Base-by-base conservation (phyloP, 2,888 invertebrate species). In the Aethes cnicana region DNA sequence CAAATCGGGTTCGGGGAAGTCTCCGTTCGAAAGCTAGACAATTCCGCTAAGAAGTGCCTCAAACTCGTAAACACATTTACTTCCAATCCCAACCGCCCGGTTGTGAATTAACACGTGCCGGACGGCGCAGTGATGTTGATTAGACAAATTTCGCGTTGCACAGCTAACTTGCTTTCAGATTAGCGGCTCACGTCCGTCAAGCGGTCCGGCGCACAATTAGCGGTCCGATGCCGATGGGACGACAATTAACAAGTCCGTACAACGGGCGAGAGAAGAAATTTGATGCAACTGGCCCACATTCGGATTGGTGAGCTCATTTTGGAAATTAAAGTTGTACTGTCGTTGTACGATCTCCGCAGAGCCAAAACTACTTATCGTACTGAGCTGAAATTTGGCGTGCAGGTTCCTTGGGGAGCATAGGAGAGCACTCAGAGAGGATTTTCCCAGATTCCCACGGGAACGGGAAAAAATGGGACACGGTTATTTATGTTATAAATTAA, bases 121-220 rank as follows among this genome's bases (percentile, higher is more conserved):
- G 61, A 65, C 64, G 63, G 67, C 68, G 65, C 61, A 61, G 68
- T 67, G 67, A 68, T 68, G 67, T 62, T 69, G 67, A 74, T 76
- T 74, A 74, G 75, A 63, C 64, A 69, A 66, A 75, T 76, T 71
- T 80, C 67, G 63, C 78, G 66, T 64, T 56, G 57, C 61, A 59
- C 56, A 59, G 62, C 68, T 68, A 69, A 68, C 68, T 62, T 57
- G 63, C 53, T 59, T 47, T 47, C 60, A 58, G 65, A 68, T 74
- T 75, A 75, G 68, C 69, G 50, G 47, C 60, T 63, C 59, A 58
- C 60, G 57, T 57, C 66, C 57, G 54, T 57, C 61, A 60, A 60
- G 64, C 69, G 64, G 66, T 57, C 62, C 62, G 61, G 62, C 58
- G 44, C 61, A 44, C 61, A 68, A 77, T 81, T 82, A 81, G 77